These are phyloP conservation scores for Micromesistius poutassou DNA, from an alignment of 2,797 vertebrate genomes.

Conservation along the genomic window DNA sequence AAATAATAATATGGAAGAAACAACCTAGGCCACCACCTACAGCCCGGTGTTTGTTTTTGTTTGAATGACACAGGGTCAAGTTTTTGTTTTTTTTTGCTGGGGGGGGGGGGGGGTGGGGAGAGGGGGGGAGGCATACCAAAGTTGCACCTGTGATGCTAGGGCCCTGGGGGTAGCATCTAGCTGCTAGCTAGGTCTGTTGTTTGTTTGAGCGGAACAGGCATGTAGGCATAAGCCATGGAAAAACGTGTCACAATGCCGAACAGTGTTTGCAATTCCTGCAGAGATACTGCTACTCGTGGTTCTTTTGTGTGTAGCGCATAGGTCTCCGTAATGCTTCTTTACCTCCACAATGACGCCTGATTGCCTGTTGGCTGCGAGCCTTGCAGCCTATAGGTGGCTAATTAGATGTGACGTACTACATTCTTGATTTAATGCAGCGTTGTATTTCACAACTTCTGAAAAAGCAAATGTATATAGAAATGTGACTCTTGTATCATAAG, in stretches of 20 bases:
- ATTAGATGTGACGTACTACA: slow-evolving; percentile 23
- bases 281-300: slow-evolving; percentile 49
- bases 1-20: slow-evolving; percentile 40
- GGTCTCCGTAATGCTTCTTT: slow-evolving; percentile 20
- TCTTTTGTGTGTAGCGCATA: slow-evolving; percentile 31
- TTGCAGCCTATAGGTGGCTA: slow-evolving; percentile 20
- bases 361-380: slow-evolving; percentile 31
- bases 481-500: neutral
- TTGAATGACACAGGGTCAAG: slow-evolving; percentile 55
- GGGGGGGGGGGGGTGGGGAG: neutral
- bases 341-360: slow-evolving; percentile 49
- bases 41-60: slow-evolving; percentile 66
- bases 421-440: slow-evolving; percentile 17
- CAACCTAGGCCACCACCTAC: slow-evolving; percentile 41
- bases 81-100: slow-evolving; percentile 18
- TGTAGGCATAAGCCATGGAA: slow-evolving; percentile 28
- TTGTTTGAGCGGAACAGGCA: slow-evolving; percentile 35
- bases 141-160: slow-evolving; percentile 67
- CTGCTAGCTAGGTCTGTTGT: slow-evolving; percentile 43
- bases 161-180: slow-evolving; percentile 43
- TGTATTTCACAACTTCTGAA: slow-evolving; percentile 7
- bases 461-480: neutral
- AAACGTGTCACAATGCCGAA: slow-evolving; percentile 44
- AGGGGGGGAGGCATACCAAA: slow-evolving; percentile 31
- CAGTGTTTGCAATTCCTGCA: slow-evolving; percentile 43